These are phyloP conservation scores for zebrafish (Danio rerio) DNA, from an alignment of 2,113 vertebrate species.

Conservation along the genomic window DNA sequence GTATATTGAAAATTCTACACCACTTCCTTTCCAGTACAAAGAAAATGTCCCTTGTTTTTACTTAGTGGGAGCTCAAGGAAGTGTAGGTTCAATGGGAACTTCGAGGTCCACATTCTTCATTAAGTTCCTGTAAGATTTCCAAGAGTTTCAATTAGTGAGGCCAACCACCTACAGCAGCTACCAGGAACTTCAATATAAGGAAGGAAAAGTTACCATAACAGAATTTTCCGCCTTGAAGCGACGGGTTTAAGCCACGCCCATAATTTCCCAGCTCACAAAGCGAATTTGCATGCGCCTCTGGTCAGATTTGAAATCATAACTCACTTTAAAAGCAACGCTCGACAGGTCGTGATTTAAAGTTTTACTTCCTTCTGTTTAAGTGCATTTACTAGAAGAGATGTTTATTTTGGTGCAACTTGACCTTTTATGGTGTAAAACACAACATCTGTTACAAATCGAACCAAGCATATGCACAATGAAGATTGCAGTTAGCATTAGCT, in stretches of 20 bases:
- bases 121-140: constrained; percentile 10
- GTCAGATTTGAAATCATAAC: neutral
- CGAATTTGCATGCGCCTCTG: neutral
- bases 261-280: constrained; percentile 3
- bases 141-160: neutral
- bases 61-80: constrained; percentile 11
- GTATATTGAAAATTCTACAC: neutral
- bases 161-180: constrained; percentile 21
- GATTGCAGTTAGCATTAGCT: too few relatives aligned
- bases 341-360: neutral
- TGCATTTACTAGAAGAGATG: neutral
- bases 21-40: neutral
- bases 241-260: neutral
- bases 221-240: neutral
- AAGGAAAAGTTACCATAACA: constrained; percentile 17
- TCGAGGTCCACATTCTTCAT: constrained; percentile 27
- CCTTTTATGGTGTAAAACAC: neutral
- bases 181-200: constrained; percentile 40
- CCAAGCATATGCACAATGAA: too few relatives aligned
- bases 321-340: neutral
- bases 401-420: neutral
- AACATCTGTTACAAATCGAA: neutral
- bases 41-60: neutral
- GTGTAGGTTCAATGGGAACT: neutral
- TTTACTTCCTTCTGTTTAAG: neutral